A percentile compares a stretch with the other conserved stretches of the same genome.
These are phyloP conservation scores for Eupleurogrammus muticus DNA, from an alignment of 2,797 vertebrate genomes.

Conservation along the genomic window DNA sequence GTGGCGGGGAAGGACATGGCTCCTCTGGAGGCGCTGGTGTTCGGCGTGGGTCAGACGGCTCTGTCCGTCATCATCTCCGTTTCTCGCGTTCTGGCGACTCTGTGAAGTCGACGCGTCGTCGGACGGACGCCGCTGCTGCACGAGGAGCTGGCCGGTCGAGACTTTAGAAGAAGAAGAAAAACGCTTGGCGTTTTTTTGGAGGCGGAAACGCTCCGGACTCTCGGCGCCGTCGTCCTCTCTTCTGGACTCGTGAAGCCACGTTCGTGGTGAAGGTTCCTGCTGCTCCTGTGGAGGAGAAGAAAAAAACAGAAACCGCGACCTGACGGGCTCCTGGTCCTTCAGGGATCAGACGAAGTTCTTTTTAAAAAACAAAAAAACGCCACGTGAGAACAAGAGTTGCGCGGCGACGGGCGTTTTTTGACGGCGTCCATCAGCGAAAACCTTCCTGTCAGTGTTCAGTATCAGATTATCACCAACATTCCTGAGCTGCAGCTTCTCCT, in stretches of 20 bases:
- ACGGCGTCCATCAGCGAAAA: conserved; percentile 43
- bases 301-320: conserved; percentile 8
- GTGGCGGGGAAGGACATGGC: conserved; percentile 98
- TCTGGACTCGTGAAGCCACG: conserved; percentile 62
- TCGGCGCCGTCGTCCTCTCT: conserved; percentile 30
- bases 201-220: conserved; percentile 41
- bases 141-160: too few relatives aligned
- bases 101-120: conserved; percentile 81
- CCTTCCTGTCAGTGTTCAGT: conserved; percentile 30
- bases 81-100: conserved; percentile 94
- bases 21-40: conserved; percentile 94
- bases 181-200: background rate
- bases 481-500: conserved; percentile 25
- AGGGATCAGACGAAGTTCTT: conserved; percentile 14
- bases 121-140: too few relatives aligned
- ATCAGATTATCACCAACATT: conserved; percentile 30
- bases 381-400: conserved; percentile 18
- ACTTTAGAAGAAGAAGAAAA: too few relatives aligned
- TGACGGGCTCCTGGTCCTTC: background rate
- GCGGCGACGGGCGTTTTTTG: conserved; percentile 1
- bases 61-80: conserved; percentile 93
- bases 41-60: conserved; percentile 94
- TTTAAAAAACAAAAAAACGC: background rate
- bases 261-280: conserved; percentile 52
- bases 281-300: conserved; percentile 32